Conservation (phyloP, 2,113 vertebrate genomes). For the Camelus dromedarius region DNA sequence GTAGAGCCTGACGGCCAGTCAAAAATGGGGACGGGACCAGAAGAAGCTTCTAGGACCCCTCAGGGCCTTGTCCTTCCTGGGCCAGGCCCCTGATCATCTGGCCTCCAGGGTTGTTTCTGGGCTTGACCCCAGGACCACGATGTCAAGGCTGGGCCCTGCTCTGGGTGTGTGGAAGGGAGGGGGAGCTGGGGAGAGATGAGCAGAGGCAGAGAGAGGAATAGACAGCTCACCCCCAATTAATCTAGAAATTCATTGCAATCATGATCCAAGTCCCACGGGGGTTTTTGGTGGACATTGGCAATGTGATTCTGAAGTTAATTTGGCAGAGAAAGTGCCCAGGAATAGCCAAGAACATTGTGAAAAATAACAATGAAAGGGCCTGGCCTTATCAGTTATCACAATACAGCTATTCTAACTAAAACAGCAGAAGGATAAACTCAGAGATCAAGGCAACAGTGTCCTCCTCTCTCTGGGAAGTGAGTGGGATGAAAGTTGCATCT, state of each 20-base stretch:
- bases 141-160: neutral
- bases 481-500: neutral
- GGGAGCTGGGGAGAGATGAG: neutral
- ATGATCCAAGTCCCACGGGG: neutral
- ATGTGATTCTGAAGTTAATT: conserved; percentile 54
- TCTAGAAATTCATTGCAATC: neutral
- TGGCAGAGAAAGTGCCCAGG: conserved; percentile 48
- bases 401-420: neutral
- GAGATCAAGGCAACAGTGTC: neutral
- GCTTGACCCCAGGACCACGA: neutral
- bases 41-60: neutral
- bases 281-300: neutral
- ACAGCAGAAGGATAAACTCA: neutral
- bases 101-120: neutral
- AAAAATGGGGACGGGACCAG: neutral
- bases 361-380: neutral
- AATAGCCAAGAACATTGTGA: conserved; percentile 32
- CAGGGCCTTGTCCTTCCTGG: neutral
- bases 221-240: neutral
- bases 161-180: neutral
- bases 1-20: neutral
- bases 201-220: neutral
- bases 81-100: neutral
- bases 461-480: neutral
- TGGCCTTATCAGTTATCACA: neutral